A percentile compares a stretch with the other conserved stretches of the same genome.
Conservation (phyloP, 2,888 invertebrate genomes). For the Epirrhoe alternata region DNA sequence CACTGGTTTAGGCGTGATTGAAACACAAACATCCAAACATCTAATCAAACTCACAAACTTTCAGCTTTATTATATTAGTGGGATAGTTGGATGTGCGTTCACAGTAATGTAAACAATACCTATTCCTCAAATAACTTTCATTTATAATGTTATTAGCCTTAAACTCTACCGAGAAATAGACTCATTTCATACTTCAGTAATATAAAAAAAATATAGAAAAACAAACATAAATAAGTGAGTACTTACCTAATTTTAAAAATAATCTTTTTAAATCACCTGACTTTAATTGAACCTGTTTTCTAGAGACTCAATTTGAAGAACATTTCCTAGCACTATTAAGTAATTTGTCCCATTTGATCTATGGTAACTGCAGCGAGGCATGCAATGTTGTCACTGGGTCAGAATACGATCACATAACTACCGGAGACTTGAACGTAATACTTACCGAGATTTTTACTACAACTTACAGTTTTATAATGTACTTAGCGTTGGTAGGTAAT, state of each 20-base stretch:
- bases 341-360: conserved; percentile 8
- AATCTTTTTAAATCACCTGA: neutral
- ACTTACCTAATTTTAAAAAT: neutral
- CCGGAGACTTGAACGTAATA: neutral
- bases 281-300: neutral
- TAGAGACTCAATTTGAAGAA: conserved; percentile 11
- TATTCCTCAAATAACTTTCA: too few species aligned
- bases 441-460: neutral
- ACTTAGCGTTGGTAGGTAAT: too few species aligned
- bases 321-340: conserved; percentile 4
- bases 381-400: conserved; percentile 21
- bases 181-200: neutral
- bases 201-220: too few species aligned
- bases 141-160: too few species aligned
- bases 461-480: too few species aligned
- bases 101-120: too few species aligned
- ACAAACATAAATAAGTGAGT: neutral
- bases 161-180: neutral
- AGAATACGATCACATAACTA: conserved; percentile 17
- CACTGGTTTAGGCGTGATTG: too few species aligned
- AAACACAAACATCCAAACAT: too few species aligned
- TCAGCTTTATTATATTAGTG: too few species aligned
- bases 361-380: conserved; percentile 13
- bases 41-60: too few species aligned
- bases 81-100: too few species aligned